Evolutionary conservation across 1,140 invertebrate species (phyloP).

Genomic region (Caenorhabditis tropicalis): DNA sequence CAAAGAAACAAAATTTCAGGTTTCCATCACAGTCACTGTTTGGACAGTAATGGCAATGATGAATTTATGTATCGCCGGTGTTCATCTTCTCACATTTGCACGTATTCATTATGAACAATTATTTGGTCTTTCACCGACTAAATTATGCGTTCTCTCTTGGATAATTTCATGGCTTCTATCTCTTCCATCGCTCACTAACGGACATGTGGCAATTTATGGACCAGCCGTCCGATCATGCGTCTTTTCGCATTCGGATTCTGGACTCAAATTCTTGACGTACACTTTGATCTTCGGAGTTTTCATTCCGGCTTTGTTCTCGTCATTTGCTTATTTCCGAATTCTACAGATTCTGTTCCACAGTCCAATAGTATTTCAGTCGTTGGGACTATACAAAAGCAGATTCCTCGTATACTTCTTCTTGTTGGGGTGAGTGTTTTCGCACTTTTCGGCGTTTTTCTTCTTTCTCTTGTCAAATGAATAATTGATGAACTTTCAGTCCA

Average conservation of each 20-base stretch:
- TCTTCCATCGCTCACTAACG: constrained; percentile 69
- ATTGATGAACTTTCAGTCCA: constrained; percentile 57
- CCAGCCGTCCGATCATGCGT: constrained; percentile 56
- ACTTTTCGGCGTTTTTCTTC: not conserved
- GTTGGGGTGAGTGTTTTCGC: constrained; percentile 59
- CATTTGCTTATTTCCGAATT: constrained; percentile 71
- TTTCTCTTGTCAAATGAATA: not conserved
- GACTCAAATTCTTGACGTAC: constrained; percentile 71
- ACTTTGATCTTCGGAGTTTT: constrained; percentile 69
- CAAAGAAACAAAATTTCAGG: too few species aligned
- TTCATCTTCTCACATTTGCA: constrained; percentile 70
- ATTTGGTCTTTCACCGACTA: constrained; percentile 65
- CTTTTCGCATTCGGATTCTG: constrained; percentile 63
- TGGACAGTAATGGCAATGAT: constrained; percentile 71
- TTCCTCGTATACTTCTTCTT: constrained; percentile 70
- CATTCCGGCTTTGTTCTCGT: constrained; percentile 65
- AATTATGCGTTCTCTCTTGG: constrained; percentile 67
- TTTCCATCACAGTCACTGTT: constrained; percentile 68
- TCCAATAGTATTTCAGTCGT: constrained; percentile 70
- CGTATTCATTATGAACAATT: constrained; percentile 72
- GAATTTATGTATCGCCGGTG: constrained; percentile 71
- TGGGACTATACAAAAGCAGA: constrained; percentile 70
- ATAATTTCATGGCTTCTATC: constrained; percentile 68
- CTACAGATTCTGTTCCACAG: constrained; percentile 69
- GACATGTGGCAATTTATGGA: constrained; percentile 71